Evolutionary conservation across 2,888 invertebrate genomes (phyloP).

Genomic region (Aelia acuminata): DNA sequence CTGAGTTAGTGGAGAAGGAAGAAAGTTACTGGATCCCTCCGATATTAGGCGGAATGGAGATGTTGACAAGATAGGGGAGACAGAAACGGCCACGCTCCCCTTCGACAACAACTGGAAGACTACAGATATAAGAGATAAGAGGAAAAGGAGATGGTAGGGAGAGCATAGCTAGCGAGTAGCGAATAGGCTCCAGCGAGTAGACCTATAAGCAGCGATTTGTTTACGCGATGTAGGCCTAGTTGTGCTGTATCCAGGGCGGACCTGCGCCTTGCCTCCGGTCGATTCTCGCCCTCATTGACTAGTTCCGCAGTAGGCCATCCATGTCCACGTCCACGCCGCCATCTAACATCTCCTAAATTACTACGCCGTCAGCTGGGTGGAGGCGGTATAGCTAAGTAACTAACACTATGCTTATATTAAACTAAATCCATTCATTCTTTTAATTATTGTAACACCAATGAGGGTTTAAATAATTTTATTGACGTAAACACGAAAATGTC

Average conservation of each 20-base stretch:
- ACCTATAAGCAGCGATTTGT: background rate
- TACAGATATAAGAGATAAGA: background rate
- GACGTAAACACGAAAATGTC: too few species aligned
- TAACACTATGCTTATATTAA: too few species aligned
- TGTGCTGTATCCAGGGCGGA: background rate
- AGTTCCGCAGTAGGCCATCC: background rate
- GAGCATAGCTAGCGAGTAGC: background rate
- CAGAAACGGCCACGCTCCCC: background rate
- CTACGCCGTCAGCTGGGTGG: background rate
- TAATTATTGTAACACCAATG: too few species aligned
- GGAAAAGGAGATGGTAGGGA: background rate
- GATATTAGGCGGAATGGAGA: conserved; percentile 22
- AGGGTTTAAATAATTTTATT: too few species aligned
- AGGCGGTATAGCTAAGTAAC: too few species aligned
- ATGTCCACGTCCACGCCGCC: too few species aligned
- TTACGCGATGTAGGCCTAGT: background rate
- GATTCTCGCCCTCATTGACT: conserved; percentile 4
- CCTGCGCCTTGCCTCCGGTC: background rate
- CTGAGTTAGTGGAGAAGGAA: background rate
- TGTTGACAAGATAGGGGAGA: conserved; percentile 30
- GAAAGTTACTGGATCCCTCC: background rate
- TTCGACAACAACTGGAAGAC: background rate
- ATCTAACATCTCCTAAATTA: background rate
- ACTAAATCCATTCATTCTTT: too few species aligned
- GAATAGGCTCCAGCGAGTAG: background rate